Conservation (phyloP, 2,888 invertebrate species). For the Serripes groenlandicus region DNA sequence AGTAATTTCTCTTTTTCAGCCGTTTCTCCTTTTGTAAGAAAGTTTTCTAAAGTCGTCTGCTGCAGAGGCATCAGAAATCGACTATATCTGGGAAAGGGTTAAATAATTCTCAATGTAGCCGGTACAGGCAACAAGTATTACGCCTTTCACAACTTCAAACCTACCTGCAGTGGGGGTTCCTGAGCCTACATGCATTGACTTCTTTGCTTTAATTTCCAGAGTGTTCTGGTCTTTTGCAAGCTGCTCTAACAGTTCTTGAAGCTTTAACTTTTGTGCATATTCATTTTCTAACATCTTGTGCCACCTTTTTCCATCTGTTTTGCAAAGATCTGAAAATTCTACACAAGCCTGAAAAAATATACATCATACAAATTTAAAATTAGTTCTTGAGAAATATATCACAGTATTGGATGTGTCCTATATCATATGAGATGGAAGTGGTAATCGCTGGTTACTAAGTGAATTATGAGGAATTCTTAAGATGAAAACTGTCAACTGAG, state of each 20-base stretch:
- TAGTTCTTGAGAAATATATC: too few relatives aligned
- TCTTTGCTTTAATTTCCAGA: slow-evolving; percentile 91
- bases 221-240: slow-evolving; percentile 98
- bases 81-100: too few relatives aligned
- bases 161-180: slow-evolving; percentile 7
- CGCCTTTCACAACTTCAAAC: too few relatives aligned
- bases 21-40: neutral
- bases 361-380: neutral
- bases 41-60: too few relatives aligned
- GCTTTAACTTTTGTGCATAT: slow-evolving; percentile 95
- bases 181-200: slow-evolving; percentile 70
- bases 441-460: too few relatives aligned
- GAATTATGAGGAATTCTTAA: too few relatives aligned
- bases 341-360: slow-evolving; percentile 91
- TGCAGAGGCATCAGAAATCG: too few relatives aligned
- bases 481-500: too few relatives aligned
- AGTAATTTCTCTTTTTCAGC: neutral
- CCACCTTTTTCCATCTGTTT: slow-evolving; percentile 96
- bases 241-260: slow-evolving; percentile 96
- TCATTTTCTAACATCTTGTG: slow-evolving; percentile 97
- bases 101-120: too few relatives aligned
- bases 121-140: too few relatives aligned
- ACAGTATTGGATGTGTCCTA: neutral
- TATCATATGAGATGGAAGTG: too few relatives aligned
- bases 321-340: slow-evolving; percentile 96